Base-by-base conservation (phyloP, 2,888 invertebrate species). In the Apocheima hispidaria region DNA sequence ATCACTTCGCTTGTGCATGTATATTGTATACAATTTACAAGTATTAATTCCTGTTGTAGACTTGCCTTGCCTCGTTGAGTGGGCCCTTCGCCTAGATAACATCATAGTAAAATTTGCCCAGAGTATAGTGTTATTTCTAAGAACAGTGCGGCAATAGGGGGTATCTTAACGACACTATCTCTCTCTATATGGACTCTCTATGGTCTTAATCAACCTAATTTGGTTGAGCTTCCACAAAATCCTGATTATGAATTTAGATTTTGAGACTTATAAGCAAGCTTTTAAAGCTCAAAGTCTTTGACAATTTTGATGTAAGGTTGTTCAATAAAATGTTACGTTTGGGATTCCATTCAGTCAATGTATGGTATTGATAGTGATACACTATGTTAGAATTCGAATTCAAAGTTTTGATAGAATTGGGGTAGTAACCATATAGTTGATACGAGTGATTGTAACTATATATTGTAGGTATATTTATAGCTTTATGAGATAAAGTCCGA, bases 131-230 rank as follows among this genome's bases (percentile, higher is more conserved):
- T 44, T 58, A 52, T 23, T 43, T 33, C 41, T 36, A 38, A 50
- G 50, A 26, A 52, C 18, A 23, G 20, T n/a, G 30, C 21, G 30
- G 44, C 33, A 51, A 55, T 50, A 50, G 44, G 38, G 55, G 38
- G 55, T 35, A 44, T 38, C 60, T 44, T 43, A 49, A 55, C 40
- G 30, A 44, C 23, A 36, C 46, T 30, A 30, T 30, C 18, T n/a
- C n/a, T n/a, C n/a, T n/a, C n/a, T n/a, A n/a, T n/a, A 18, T 14
- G 18, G 46, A 20, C 30, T 20, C 35, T 12, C 35, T 30, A 50
- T 30, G 35, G 30, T n/a, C 44, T 44, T 60, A 60, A 60, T 55
- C 50, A 60, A 60, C 55, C 38, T 46, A 50, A 60, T 60, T 60
- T 44, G 30, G 30, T 36, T 23, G 38, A 33, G 16, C 41, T 28